Evolutionary conservation across 2,797 vertebrate species (phyloP), one percentile per base, ranked within the genome.

Genomic region (Silurus aristotelis): DNA sequence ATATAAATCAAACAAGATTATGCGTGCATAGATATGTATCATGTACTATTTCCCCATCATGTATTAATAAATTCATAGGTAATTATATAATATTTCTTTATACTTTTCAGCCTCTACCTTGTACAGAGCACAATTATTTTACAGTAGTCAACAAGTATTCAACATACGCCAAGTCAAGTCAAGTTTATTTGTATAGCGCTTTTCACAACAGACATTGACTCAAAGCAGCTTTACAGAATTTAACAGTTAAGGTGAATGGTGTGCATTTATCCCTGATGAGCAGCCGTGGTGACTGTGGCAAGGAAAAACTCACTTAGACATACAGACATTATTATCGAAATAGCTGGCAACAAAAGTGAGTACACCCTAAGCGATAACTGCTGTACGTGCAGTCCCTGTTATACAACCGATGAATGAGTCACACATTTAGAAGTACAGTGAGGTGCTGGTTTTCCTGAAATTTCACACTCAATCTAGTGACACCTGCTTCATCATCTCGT

Each of bases 351-450:
- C 38, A 38, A 38, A 38, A 38, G 38, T 38, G 3, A 38, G 38
- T 38, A 38, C 38, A 38, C 38, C 38, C 38, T 38, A 4, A 38
- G 38, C 4, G 38, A 38, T 38, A 38, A 4, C 38, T 38, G 38
- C 38, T 38, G 3, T 38, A 38, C 38, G 38, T 4, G 38, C 38
- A 38, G 82, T 72, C n/a, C 64, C 48, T 86, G 67, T 76, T 87
- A 84, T 43, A 87, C 82, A 86, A 83, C 82, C 67, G 6, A 55
- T 13, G 12, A 25, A 86, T 87, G 82, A 87, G 60, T 87, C 86
- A 87, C 46, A 19, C 27, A 60, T 58, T 84, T 15, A 83, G 78
- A 80, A 72, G 25, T 31, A 22, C 46, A 83, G 66, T 14, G 60
- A 79, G 38, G 12, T 13, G 22, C 72, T 75, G 20, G 56, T 67